Evolutionary conservation across 2,113 vertebrate genomes (phyloP), one percentile per base, ranked within the genome.

Genomic region (Urocolius indicus): DNA sequence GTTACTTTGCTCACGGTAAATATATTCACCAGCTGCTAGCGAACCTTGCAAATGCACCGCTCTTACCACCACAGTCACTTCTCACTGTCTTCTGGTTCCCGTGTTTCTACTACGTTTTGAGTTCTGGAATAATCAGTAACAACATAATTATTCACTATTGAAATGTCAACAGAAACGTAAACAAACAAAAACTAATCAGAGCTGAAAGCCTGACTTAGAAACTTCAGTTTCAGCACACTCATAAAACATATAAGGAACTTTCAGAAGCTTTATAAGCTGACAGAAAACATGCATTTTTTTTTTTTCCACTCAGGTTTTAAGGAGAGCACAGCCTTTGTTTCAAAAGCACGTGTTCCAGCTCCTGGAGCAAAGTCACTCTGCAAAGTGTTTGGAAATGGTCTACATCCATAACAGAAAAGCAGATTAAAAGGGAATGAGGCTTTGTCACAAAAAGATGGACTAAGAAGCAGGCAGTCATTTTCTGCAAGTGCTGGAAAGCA

Each of bases 121-220:
- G 32, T 27, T n/a, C 72, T 36, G 22, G 45, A 36, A 19, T 12
- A 9, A 59, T 26, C 19, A 49, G 24, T 34, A 91, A 41, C 16
- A 30, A 46, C 0, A 2, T 3, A 38, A 61, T 82, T 83, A 57
- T 38, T 61, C 9, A 1, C 45, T 72, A 32, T 43, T 12, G 22
- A 77, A 84, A 91, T 3, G 5, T 43, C 84, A 89, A 36, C 34
- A 90, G 71, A 24, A 94, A 79, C 85, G 30, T 45, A 92, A 94
- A 55, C 72, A 84, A 90, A 52, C 59, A 92, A 66, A 59, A 29
- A 9, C 9, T 48, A 54, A 8, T 30, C 52, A 18, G 45, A 92
- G 61, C 76, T 54, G 51, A 46, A 48, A 72, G 58, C 45, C 57
- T 22, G 51, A 43, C 49, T 30, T 15, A 6, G 34, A 87, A 43